Percentiles rank a stretch among this genome's conserved stretches.
Conservation (phyloP, 92 coral and sea anemone genomes). For the Umimayanthus kanabou region DNA sequence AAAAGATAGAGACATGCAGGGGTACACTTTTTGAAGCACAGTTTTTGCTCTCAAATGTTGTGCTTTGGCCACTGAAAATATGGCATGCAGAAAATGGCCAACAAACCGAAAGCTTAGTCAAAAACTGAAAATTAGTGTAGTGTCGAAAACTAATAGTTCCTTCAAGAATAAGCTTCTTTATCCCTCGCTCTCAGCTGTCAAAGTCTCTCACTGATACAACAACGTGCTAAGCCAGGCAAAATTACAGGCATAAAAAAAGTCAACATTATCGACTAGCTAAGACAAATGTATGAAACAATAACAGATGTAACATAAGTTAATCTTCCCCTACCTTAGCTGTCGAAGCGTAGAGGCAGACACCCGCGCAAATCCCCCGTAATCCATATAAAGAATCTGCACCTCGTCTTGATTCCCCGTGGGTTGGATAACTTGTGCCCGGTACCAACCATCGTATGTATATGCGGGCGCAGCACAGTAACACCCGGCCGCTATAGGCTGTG, state of each 20-base stretch:
- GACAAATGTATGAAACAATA: background rate
- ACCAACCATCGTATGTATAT: constrained; percentile 92
- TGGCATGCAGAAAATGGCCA: too few species aligned
- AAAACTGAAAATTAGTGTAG: too few species aligned
- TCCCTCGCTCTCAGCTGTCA: too few species aligned
- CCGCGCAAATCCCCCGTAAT: constrained; percentile 90
- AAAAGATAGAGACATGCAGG: too few species aligned
- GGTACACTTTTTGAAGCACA: too few species aligned
- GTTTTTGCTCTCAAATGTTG: too few species aligned
- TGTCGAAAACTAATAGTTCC: too few species aligned
- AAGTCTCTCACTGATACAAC: too few species aligned
- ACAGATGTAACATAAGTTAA: background rate
- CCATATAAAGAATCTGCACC: constrained; percentile 89
- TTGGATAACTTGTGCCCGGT: constrained; percentile 89
- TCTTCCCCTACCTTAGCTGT: constrained; percentile 73
- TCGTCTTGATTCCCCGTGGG: constrained; percentile 86
- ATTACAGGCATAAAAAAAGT: background rate
- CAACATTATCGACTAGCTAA: background rate
- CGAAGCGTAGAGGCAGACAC: constrained; percentile 80
- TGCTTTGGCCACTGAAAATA: too few species aligned
- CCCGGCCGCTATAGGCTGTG: constrained; percentile 84
- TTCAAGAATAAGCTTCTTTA: too few species aligned
- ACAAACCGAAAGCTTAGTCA: too few species aligned
- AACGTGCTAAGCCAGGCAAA: background rate
- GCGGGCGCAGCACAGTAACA: constrained; percentile 90